Base-by-base conservation (phyloP, 2,113 vertebrate species). In the Fregata magnificens region DNA sequence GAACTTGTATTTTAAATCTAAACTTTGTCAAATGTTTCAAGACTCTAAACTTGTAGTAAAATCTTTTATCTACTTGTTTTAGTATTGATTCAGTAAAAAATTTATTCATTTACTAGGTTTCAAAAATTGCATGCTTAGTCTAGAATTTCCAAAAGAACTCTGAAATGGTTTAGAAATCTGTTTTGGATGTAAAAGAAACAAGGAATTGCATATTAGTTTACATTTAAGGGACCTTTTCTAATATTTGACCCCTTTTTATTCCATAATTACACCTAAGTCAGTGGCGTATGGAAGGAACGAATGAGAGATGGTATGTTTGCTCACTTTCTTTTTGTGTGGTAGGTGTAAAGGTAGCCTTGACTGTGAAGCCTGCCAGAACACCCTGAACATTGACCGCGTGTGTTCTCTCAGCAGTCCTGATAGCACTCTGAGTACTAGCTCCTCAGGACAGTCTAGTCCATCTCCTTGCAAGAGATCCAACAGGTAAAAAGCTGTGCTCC, bases 361-460 rank as follows among this genome's bases (percentile, higher is more conserved):
- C 91, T 99, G 99, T 87, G 99, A 99, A 98, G 99, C 99, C 15
- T 99, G 99, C 98, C 99, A 99, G 98, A 99, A 98, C 97, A 99
- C 99, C 13, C 98, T 99, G 98, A 99, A 99, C 94, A 99, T 99
- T 62, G 99, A 99, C 88, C 99, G 99, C 3, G 99, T 99, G 70
- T 99, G 99, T 95, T 99, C 99, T 26, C 97, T 99, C 74, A 99
- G 99, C 95, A 99, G 99, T 93, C 99, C 99, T 7, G 99, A 99
- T 58, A 99, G 99, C 95, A 99, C 99, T 3, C 98, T 99, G 91
- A 99, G 99, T 93, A 99, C 99, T 71, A 99, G 99, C 95, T 99
- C 99, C 95, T 99, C 99, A 0, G 98, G 98, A 49, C 99, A 99
- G 89, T 99, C 99, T 91, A 99, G 99, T 96, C 98, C 98, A 5